These are phyloP conservation scores for Nesometra sesokonis DNA, from an alignment of 35 echinoderm and acorn worm species.

Conservation along the genomic window DNA sequence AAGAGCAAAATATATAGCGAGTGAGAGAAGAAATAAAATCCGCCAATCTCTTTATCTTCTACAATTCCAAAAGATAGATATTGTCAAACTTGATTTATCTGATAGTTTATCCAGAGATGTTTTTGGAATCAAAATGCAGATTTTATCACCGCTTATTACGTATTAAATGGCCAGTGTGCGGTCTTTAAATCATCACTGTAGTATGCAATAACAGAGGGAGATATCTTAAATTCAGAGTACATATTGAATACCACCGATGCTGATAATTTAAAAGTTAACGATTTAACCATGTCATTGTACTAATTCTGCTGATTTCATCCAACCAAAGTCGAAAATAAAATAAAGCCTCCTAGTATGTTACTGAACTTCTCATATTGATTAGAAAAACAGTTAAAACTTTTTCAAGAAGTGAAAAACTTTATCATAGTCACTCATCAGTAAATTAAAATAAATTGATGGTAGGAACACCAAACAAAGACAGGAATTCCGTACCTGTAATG, in stretches of 20 bases:
- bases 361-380: neutral
- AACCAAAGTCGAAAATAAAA: too few species aligned
- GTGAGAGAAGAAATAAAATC: neutral
- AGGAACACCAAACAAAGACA: too few species aligned
- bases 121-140: neutral
- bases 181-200: neutral
- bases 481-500: too few species aligned
- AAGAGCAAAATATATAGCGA: neutral
- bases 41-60: neutral
- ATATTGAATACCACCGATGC: too few species aligned
- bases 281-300: too few species aligned
- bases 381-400: neutral
- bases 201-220: too few species aligned
- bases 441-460: neutral
- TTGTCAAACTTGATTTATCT: neutral
- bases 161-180: neutral
- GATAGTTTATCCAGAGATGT: neutral
- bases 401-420: neutral
- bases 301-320: too few species aligned
- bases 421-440: neutral
- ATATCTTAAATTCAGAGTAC: too few species aligned
- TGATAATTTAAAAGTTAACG: too few species aligned
- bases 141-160: neutral
- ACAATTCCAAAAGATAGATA: neutral
- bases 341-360: too few species aligned